Conservation (phyloP, 1,140 invertebrate species). For the Nylanderia fulva region DNA sequence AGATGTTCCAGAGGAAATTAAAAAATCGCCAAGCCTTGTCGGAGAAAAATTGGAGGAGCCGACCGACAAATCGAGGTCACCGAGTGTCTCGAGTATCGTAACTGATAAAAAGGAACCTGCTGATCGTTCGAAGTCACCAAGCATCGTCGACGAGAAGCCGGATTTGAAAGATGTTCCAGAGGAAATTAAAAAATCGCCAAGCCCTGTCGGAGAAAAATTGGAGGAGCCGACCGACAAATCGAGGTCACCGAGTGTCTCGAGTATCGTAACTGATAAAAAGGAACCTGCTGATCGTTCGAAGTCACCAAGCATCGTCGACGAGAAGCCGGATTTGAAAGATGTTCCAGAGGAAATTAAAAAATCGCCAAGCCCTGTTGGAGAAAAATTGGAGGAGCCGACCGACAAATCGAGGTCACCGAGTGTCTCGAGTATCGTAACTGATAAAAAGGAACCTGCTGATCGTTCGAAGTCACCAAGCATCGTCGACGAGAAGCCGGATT, state of each 20-base stretch:
- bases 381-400: neutral
- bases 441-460: conserved; percentile 12
- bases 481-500: conserved; percentile 2
- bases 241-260: conserved; percentile 37
- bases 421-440: conserved; percentile 2
- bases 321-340: conserved; percentile 45
- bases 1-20: neutral
- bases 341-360: neutral
- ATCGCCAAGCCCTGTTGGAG: conserved; percentile 51
- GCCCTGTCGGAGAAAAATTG: conserved; percentile 14
- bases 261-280: conserved; percentile 15
- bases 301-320: conserved; percentile 58
- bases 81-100: conserved; percentile 18
- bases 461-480: conserved; percentile 63
- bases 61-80: conserved; percentile 19
- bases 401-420: conserved; percentile 43
- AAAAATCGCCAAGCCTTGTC: conserved; percentile 50
- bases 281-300: conserved; percentile 18
- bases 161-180: conserved; percentile 38
- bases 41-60: neutral
- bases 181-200: conserved; percentile 39
- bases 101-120: conserved; percentile 25
- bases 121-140: conserved; percentile 57
- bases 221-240: neutral
- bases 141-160: conserved; percentile 23